Evolutionary conservation across 2,797 vertebrate species (phyloP), one percentile per base, ranked within the genome.

Genomic region (Morelia viridis): DNA sequence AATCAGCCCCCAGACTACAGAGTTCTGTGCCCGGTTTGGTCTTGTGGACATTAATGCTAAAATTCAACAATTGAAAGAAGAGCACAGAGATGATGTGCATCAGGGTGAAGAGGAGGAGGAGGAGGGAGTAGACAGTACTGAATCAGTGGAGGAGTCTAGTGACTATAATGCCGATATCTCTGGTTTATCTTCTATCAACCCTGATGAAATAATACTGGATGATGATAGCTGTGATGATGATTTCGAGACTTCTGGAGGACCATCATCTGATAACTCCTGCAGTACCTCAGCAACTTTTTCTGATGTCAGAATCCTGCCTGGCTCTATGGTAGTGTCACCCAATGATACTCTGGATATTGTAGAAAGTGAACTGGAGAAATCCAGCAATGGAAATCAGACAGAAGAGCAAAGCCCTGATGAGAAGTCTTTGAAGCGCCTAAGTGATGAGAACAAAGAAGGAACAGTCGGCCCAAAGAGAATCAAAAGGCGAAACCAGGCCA

Each of bases 181-280:
- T 0, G 97, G 97, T 60, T 94, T 99, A 0, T 97, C 94, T 9
- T 99, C 98, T 19, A 96, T 98, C 90, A 99, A 99, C 94, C 99
- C 99, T 0, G 99, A 99, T 83, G 99, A 99, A 97, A 99, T 99
- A 93, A 98, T 98, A 76, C 97, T 99, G 92, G 99, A 99, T 93
- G 99, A 99, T 93, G 99, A 98, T 96, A 96, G 95, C 58, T 98
- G 98, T 0, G 98, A 98, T 1, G 98, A 98, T 50, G 98, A 97
- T 5, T 31, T 96, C 8, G 97, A 97, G 19, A 95, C 96, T 1
- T 97, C 97, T 41, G 90, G 95, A 65, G 96, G 98, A 8, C 96
- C 97, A 26, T 97, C 97, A 46, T 96, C 96, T 10, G 96, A 97
- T 86, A 95, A 95, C 94, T 96, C 68, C 96, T 94, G 97, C 96